Conservation (phyloP, 1,140 invertebrate species). For the Zaprionus tsacasi region DNA sequence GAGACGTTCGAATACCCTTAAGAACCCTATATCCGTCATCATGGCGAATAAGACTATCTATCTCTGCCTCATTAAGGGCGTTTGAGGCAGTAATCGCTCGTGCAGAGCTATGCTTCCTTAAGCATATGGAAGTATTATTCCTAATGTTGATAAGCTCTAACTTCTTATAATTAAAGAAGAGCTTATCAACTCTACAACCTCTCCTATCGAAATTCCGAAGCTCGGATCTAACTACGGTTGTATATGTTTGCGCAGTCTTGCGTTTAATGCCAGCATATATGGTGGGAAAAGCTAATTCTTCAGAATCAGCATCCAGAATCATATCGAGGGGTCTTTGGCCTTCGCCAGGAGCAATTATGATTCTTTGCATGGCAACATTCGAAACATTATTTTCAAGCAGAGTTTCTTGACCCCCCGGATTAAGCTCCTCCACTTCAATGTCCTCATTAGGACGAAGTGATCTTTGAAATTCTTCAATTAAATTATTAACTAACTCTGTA, state of each 20-base stretch:
- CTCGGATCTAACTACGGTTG: conserved; percentile 25
- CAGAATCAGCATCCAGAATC: conserved; percentile 1
- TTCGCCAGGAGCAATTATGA: conserved; percentile 4
- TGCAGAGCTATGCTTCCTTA: conserved; percentile 8
- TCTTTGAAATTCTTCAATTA: too few relatives aligned
- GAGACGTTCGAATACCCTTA: conserved; percentile 15
- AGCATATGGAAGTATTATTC: conserved; percentile 4
- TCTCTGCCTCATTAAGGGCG: background rate
- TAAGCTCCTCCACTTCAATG: too few relatives aligned
- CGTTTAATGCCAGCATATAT: too few relatives aligned
- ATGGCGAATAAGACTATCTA: background rate
- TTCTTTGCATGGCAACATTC: too few relatives aligned
- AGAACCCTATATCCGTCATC: background rate
- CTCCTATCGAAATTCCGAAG: conserved; percentile 21
- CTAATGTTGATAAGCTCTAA: background rate
- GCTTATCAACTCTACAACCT: conserved; percentile 24
- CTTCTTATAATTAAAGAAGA: background rate
- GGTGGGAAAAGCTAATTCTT: background rate
- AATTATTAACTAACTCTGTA: too few relatives aligned
- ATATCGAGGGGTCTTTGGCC: conserved; percentile 6
- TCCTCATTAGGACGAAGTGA: too few relatives aligned
- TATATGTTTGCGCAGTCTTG: background rate
- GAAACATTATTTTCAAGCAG: too few relatives aligned
- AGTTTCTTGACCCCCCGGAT: too few relatives aligned
- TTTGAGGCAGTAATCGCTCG: conserved; percentile 10